Conservation (phyloP, 2,113 vertebrate genomes). For the Gavia stellata region DNA sequence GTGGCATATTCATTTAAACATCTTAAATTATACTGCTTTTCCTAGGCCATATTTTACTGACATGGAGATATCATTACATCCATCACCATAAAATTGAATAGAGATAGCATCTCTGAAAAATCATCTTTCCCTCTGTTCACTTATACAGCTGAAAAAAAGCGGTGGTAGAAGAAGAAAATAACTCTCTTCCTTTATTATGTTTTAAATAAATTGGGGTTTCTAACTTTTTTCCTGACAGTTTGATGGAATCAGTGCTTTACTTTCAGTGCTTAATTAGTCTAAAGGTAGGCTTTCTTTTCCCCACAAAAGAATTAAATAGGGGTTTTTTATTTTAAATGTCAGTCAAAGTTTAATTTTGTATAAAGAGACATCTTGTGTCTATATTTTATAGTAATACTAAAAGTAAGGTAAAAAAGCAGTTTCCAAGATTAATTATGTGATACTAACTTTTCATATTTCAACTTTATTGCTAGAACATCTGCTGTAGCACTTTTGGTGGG, state of each 20-base stretch:
- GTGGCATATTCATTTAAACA: neutral
- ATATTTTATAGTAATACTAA: neutral
- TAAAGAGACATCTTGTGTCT: neutral
- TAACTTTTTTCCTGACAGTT: neutral
- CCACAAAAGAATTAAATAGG: neutral
- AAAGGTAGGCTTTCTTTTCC: neutral
- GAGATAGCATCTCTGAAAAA: slow-evolving; percentile 2
- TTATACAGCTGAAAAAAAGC: neutral
- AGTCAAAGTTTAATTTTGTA: neutral
- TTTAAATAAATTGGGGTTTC: neutral
- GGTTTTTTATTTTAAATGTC: neutral
- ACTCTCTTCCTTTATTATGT: neutral
- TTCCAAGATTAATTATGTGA: neutral
- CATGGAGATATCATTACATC: neutral
- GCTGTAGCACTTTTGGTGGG: neutral
- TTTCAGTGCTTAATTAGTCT: slow-evolving; percentile 22
- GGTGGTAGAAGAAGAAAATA: neutral
- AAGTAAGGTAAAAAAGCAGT: neutral
- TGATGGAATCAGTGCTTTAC: neutral
- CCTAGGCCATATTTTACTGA: neutral
- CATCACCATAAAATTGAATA: neutral
- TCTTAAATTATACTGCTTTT: neutral
- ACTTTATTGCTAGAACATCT: neutral
- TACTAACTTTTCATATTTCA: neutral
- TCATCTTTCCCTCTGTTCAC: neutral